Evolutionary conservation across 23 tunicate species (phyloP), one percentile per base, ranked within the genome.

Genomic region (Phallusia fumigata): DNA sequence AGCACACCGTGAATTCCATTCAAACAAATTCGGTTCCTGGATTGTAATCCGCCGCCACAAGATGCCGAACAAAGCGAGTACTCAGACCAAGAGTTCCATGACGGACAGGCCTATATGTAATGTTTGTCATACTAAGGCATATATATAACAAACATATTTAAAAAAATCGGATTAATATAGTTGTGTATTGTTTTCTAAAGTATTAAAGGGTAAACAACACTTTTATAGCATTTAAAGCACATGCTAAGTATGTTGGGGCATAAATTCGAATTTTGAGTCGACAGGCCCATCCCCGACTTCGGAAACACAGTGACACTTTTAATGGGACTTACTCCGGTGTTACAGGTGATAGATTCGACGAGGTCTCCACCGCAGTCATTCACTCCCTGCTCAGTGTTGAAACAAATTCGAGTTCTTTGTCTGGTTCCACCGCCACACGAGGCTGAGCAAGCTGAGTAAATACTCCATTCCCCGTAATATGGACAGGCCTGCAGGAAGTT

Each of bases 351-450:
- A 26, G 40, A 44, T 50, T 80, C 83, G 32, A 50, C 32, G 30
- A 64, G 52, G 21, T 45, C 77, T 73, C 91, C 97, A 5, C 28
- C 75, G 64, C 97, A 92, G 15, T 90, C 97, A 28, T 50, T 64
- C 44, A 31, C 78, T 58, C 97, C 97, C 2, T 52, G 65, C 0
- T 3, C 65, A 34, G 91, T 87, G 64, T 85, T 81, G 50, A 87
- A 44, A 83, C 97, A 92, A 32, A 21, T 45, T 26, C 97, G 74
- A 18, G 72, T 40, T 69, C 97, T 80, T 19, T 40, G 80, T 31
- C 76, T 53, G 21, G 45, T 76, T 79, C 97, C 97, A 31, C 83
- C 73, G 0, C 91, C 91, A 76, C 97, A 92, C 21, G 91, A 65
- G 0, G 33, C 86, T n/a, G 81, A 30, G 83, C 97, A 92, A 21